Conservation (phyloP, 1,140 invertebrate genomes). For the Pseudobourletiella spinata region DNA sequence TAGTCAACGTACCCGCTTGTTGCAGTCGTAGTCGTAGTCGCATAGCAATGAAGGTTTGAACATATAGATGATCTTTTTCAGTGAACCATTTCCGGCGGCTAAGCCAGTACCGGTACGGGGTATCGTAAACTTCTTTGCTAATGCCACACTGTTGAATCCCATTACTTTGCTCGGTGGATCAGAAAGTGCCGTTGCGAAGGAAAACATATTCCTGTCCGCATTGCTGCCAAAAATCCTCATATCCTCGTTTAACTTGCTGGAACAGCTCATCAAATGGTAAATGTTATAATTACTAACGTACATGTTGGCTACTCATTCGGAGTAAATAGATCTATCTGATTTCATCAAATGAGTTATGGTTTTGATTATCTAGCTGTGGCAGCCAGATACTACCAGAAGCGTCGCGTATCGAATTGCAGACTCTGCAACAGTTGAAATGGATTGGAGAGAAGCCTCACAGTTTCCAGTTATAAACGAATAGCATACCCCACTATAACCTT, state of each 20-base stretch:
- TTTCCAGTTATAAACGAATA: too few relatives aligned
- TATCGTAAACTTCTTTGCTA: conserved; percentile 17
- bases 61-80: conserved; percentile 6
- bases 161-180: conserved; percentile 7
- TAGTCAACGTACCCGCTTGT: too few relatives aligned
- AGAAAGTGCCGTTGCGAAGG: conserved; percentile 13
- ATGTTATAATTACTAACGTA: too few relatives aligned
- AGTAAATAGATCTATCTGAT: too few relatives aligned
- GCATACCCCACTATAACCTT: too few relatives aligned
- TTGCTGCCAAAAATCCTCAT: conserved; percentile 20
- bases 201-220: conserved; percentile 14
- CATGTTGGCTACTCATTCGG: too few relatives aligned
- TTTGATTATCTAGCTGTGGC: conserved; percentile 6
- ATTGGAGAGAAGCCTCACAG: conserved; percentile 5
- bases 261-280: conserved; percentile 22
- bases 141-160: conserved; percentile 18
- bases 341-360: too few relatives aligned
- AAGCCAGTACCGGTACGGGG: conserved; percentile 24
- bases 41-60: neutral
- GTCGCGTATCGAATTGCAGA: conserved; percentile 14
- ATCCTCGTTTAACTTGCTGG: conserved; percentile 13
- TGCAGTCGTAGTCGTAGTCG: too few relatives aligned
- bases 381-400: conserved; percentile 20
- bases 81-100: conserved; percentile 22
- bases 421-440: conserved; percentile 27